Base-by-base conservation (phyloP, 2,113 vertebrate species). In the Leucopternis melanops region DNA sequence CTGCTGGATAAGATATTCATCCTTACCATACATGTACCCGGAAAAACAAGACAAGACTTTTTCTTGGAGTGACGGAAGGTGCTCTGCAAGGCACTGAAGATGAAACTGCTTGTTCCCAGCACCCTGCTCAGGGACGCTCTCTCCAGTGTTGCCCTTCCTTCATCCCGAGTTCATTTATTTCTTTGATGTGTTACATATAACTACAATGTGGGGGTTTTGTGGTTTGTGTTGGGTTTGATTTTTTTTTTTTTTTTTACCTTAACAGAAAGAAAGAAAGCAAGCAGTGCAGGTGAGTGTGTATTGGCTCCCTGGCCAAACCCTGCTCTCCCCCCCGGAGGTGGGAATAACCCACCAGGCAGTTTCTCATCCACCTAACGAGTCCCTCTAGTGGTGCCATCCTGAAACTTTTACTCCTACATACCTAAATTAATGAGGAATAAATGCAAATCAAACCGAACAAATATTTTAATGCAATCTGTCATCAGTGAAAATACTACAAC, bases 361-460 rank as follows among this genome's bases (percentile, higher is more conserved):
- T 82, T 66, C 75, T 73, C 45, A 9, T 44, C 29, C 88, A 58
- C 75, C 20, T 29, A 36, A 38, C 0, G 49, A 86, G 88, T 92
- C 86, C 86, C 95, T 91, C 86, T 96, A 94, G 83, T 65, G 91
- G 77, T 45, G 57, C 29, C 57, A 40, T 17, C 36, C 59, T 34
- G 52, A 22, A 71, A 31, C 44, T 23, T 36, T 70, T 34, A 42
- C 50, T 82, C 27, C 58, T 40, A 1, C 18, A 1, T 40, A 52
- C 36, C 59, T 73, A 44, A 92, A 69, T 21, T 36, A 57, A 38
- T 54, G 50, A 52, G 25, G 6, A 70, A 5, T 12, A 38, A 85
- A 66, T n/a, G 18, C 32, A 59, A 86, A 63, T 42, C 27, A 40
- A 84, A 77, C 6, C 0, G 2, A 21, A 67, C 2, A 52, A 63